phyloP scores from a whole-genome alignment of 2,888 invertebrate species.

The Plusia festucae region DNA sequence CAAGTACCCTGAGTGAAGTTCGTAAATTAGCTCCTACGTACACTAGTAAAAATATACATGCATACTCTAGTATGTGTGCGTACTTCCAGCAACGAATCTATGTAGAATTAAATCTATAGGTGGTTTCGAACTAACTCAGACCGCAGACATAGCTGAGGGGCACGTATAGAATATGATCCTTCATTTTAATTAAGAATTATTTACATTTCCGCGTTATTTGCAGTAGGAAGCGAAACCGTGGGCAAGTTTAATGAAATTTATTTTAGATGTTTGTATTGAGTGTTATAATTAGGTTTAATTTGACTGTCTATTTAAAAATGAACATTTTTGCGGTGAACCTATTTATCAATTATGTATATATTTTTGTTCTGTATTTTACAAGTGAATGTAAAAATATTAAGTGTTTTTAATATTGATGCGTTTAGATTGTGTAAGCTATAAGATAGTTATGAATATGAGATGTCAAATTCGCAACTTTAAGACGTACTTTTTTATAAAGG shows the following conservation, averaged over 20 bases:
- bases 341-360: no score
- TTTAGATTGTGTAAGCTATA: no score
- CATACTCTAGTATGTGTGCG: neutral
- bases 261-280: constrained; percentile 48
- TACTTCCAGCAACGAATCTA: neutral
- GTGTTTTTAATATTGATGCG: no score
- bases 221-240: constrained; percentile 53
- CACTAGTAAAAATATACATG: neutral
- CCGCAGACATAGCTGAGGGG: constrained; percentile 53
- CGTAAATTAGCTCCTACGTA: neutral
- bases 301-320: neutral
- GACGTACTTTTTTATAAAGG: no score
- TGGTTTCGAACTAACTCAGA: constrained; percentile 46
- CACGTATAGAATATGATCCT: constrained; percentile 46
- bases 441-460: no score
- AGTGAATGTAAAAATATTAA: no score
- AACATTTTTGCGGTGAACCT: neutral
- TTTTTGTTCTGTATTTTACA: no score
- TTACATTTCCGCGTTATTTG: constrained; percentile 58
- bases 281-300: constrained; percentile 10
- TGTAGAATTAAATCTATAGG: constrained; percentile 21
- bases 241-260: constrained; percentile 60
- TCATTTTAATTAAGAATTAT: constrained; percentile 64
- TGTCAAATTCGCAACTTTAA: no score
- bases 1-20: neutral